Evolutionary conservation across 30 jellyfish, hydroid and myxozoan species (phyloP), one percentile per base, ranked within the genome.

Genomic region (Cassiopea andromeda): DNA sequence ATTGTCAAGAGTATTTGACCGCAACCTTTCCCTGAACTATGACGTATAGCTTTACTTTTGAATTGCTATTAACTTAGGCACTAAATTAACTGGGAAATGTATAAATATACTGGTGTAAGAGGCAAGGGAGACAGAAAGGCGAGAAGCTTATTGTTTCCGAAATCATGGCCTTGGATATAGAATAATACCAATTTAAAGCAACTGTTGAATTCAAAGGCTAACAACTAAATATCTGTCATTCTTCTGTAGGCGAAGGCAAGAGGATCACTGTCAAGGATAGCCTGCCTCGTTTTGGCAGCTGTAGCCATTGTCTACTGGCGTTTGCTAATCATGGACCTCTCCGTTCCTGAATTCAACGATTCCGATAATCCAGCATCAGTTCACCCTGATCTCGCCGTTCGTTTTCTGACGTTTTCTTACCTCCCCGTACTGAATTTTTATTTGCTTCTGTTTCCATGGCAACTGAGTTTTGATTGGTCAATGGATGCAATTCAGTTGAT

Each of bases 401-500:
- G 97, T 77, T 58, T 87, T 7, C 83, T 89, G 58, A 94, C 98
- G 48, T 90, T 94, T 54, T 59, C 91, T 45, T 90, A 94, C 73
- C 87, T 94, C 44, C 98, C 98, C 14, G 93, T 79, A n/a, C 69
- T 80, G 15, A 94, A 94, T 61, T 49, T 94, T 14, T 85, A 81
- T 57, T 82, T 94, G 84, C 83, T 94, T 77, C 72, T 94, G 94
- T 94, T 60, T 82, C 98, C 98, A 19, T 84, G 97, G 92, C 94
- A 87, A 81, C 91, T 94, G 91, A 94, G 98, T 72, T 94, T 90
- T 94, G 98, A 94, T 81, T 94, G 97, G 97, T 94, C 98, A 69
- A 94, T 94, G 97, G 94, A 90, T 59, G 85, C 98, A 47, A 85
- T 94, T n/a, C 98, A 97, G 16, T 75, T 94, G 68, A 83, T 94